phyloP scores from a whole-genome alignment of 2,797 vertebrate genomes.

The Eulemur rubriventer region DNA sequence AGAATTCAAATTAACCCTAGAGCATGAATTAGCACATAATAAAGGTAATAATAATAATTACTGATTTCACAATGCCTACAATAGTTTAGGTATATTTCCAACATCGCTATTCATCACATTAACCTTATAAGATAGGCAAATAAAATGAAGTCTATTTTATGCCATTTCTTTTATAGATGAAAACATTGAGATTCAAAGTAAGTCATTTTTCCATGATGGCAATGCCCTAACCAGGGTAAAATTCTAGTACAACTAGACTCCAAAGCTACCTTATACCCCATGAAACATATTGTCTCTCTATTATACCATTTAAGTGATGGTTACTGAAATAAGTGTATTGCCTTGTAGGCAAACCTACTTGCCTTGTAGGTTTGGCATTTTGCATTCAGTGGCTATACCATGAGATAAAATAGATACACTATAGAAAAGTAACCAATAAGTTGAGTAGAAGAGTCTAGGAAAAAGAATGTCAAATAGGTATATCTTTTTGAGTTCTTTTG shows the following conservation, averaged over 20 bases:
- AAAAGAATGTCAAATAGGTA: neutral
- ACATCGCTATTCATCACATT: neutral
- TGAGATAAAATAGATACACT: neutral
- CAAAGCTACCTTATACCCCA: neutral
- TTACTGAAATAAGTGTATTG: neutral
- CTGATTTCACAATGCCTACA: neutral
- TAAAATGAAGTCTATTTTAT: neutral
- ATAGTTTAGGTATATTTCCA: neutral
- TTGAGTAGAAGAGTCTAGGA: neutral
- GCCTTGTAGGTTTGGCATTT: neutral
- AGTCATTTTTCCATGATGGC: neutral
- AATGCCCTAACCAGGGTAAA: neutral
- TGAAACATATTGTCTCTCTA: neutral
- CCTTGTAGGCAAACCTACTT: neutral
- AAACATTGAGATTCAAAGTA: neutral
- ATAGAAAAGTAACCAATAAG: neutral
- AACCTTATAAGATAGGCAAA: neutral
- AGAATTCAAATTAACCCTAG: neutral
- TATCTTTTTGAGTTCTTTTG: neutral
- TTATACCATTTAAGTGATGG: neutral
- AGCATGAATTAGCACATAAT: neutral
- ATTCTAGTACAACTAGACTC: neutral
- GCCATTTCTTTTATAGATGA: neutral
- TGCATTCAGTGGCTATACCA: neutral
- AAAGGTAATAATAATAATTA: neutral